Evolutionary conservation across 2,888 invertebrate species (phyloP), one percentile per base, ranked within the genome.

Genomic region (Macaria notata): DNA sequence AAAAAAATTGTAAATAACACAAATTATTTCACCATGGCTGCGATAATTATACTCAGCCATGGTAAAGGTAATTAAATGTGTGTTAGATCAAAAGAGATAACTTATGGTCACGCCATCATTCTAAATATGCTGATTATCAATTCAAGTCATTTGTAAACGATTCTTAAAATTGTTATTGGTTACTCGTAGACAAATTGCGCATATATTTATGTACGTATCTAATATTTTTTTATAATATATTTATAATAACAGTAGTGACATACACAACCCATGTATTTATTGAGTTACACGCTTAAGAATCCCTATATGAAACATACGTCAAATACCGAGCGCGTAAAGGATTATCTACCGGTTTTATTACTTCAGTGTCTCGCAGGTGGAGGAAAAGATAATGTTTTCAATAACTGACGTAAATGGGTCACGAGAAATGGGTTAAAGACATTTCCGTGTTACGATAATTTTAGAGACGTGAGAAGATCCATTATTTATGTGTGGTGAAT

Each of bases 221-320:
- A n/a, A n/a, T n/a, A n/a, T n/a, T n/a, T n/a, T n/a, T n/a, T n/a
- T n/a, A n/a, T n/a, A n/a, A n/a, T n/a, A n/a, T n/a, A n/a, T n/a
- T n/a, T n/a, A n/a, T n/a, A 19, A 19, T 19, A 19, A 19, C 19
- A 19, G 19, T 19, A 19, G 19, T 1, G 2, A 19, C 19, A 38
- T 8, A 38, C 38, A 38, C 0, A 3, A 44, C 36, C 36, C 44
- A 5, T 29, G n/a, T 42, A 43, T 61, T 61, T 65, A 61, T 63
- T 59, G 56, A 63, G 61, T 64, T 64, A 62, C 54, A 57, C 50
- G 55, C 59, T 65, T 63, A 59, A 57, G 65, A 65, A 65, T 58
- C 65, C 63, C 31, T 63, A 61, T 62, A 64, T 60, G 52, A 59
- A 54, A 59, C 39, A 45, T 42, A 49, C 38, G 31, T 38, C 30